phyloP scores from a whole-genome alignment of 1,140 invertebrate genomes.

The Heliconius congener region DNA sequence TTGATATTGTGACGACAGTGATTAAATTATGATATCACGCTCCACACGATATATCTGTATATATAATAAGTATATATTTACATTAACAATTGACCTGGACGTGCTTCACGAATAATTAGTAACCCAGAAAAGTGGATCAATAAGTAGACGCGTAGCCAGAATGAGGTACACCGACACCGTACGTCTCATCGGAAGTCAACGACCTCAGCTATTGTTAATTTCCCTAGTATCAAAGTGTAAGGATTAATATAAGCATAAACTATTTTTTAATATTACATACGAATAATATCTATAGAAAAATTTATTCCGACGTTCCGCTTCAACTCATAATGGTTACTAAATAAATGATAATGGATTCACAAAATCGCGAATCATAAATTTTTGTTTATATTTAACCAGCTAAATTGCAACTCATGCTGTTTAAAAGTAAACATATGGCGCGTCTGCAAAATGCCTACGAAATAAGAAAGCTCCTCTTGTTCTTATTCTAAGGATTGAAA shows the following conservation, averaged over 20 bases:
- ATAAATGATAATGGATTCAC: not conserved
- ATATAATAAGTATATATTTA: not conserved
- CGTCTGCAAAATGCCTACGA: not conserved
- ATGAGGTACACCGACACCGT: slow-evolving; percentile 15
- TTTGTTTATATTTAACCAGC: slow-evolving; percentile 1
- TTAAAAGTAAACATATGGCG: slow-evolving; percentile 14
- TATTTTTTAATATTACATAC: not conserved
- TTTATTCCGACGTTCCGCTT: not conserved
- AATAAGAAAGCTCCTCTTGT: not conserved
- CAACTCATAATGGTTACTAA: not conserved
- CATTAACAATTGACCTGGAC: not conserved
- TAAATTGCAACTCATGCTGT: slow-evolving; percentile 6
- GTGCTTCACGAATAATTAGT: not conserved
- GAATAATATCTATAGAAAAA: not conserved
- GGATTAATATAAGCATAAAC: slow-evolving; percentile 8
- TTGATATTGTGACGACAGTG: not conserved
- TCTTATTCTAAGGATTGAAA: not conserved
- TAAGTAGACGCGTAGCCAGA: slow-evolving; percentile 22
- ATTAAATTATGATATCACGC: not conserved
- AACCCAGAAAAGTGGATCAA: slow-evolving; percentile 29
- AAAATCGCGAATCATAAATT: not conserved
- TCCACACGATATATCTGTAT: not conserved
- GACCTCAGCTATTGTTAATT: slow-evolving; percentile 37
- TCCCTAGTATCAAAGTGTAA: slow-evolving; percentile 9
- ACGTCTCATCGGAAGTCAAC: slow-evolving; percentile 19